These are phyloP conservation scores for Atta colombica DNA, from an alignment of 1,140 invertebrate species.

Conservation along the genomic window DNA sequence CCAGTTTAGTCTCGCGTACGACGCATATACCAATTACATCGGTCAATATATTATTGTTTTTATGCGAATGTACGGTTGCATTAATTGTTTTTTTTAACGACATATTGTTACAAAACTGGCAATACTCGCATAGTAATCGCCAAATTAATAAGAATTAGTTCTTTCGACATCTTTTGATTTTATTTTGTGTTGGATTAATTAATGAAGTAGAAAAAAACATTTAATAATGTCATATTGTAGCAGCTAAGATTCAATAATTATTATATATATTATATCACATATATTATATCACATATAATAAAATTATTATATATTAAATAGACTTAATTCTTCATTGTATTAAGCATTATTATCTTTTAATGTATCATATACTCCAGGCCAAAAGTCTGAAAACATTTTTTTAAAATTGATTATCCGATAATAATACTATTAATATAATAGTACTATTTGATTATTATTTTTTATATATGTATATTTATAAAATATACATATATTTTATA, in stretches of 20 bases:
- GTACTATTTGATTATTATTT: not conserved
- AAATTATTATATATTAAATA: not conserved
- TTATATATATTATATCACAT: not conserved
- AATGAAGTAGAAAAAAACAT: not conserved
- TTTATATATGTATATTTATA: too few species aligned
- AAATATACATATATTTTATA: too few species aligned
- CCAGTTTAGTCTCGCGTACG: slow-evolving; percentile 64
- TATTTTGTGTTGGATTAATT: not conserved
- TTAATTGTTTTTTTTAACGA: slow-evolving; percentile 40
- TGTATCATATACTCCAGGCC: not conserved
- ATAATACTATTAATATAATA: not conserved
- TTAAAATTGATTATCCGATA: too few species aligned
- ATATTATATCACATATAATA: not conserved
- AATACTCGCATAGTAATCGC: not conserved
- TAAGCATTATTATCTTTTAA: not conserved
- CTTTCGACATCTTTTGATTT: not conserved
- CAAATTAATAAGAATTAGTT: not conserved
- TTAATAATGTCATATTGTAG: not conserved
- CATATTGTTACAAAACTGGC: not conserved
- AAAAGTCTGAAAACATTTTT: too few species aligned
- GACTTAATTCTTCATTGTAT: not conserved
- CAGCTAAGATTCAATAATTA: not conserved
- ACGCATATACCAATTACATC: slow-evolving; percentile 67
- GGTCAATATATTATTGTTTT: slow-evolving; percentile 55
- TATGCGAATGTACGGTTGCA: not conserved